Conservation (phyloP, 2,113 vertebrate species). For the Callionymus lyra region DNA sequence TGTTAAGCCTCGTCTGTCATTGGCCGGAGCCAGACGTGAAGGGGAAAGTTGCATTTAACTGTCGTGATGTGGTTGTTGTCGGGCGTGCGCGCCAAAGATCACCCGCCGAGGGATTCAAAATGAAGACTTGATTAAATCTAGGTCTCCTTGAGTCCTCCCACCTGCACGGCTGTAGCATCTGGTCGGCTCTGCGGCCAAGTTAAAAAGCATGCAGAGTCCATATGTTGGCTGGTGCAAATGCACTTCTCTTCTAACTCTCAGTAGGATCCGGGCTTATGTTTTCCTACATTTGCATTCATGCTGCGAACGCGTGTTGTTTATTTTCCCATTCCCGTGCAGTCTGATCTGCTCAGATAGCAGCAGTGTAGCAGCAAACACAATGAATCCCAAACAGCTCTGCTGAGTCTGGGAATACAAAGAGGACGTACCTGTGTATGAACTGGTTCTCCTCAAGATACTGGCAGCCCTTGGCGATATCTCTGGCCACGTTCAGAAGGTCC, state of each 20-base stretch:
- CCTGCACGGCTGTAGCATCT: too few relatives aligned
- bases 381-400: not conserved
- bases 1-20: constrained; percentile 51
- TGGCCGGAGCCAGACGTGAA: constrained; percentile 16
- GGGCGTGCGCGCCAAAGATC: too few relatives aligned
- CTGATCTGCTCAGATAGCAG: constrained; percentile 2
- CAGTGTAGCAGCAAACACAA: not conserved
- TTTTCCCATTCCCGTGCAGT: not conserved
- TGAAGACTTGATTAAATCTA: too few relatives aligned
- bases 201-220: too few relatives aligned
- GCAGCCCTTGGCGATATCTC: constrained; percentile 92
- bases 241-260: too few relatives aligned
- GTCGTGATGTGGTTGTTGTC: constrained; percentile 13
- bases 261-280: too few relatives aligned
- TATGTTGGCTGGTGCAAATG: too few relatives aligned
- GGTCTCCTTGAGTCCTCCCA: too few relatives aligned
- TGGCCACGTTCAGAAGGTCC: constrained; percentile 89
- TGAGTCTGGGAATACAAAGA: constrained; percentile 2
- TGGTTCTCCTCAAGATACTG: constrained; percentile 98
- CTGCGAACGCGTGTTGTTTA: constrained; percentile 5
- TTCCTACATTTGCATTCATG: too few relatives aligned
- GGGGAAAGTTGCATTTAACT: constrained; percentile 8
- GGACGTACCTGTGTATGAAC: constrained; percentile 90
- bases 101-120: too few relatives aligned
- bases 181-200: too few relatives aligned